Conservation (phyloP, 2,113 vertebrate species). For the Gasterosteus nipponicus region DNA sequence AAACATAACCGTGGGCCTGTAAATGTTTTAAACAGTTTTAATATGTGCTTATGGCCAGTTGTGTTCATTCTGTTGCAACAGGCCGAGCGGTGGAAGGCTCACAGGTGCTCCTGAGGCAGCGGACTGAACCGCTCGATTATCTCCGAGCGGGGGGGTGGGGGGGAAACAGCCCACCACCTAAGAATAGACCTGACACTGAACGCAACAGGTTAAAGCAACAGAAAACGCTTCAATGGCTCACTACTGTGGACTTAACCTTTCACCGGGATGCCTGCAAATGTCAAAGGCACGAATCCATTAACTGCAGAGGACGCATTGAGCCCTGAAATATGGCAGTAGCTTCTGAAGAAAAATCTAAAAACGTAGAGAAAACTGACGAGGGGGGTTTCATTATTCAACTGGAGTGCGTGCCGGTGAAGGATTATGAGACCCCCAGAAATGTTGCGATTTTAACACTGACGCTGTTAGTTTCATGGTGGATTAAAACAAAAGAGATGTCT, state of each 20-base stretch:
- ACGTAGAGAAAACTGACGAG: constrained; percentile 5
- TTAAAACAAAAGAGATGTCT: not conserved
- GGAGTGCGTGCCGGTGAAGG: not conserved
- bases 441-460: constrained; percentile 10
- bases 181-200: constrained; percentile 40
- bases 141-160: not conserved
- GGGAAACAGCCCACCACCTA: constrained; percentile 20
- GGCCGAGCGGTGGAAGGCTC: constrained; percentile 6
- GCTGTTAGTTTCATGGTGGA: not conserved
- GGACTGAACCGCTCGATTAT: constrained; percentile 16
- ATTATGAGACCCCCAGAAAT: constrained; percentile 11
- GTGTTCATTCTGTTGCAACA: not conserved
- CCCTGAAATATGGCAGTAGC: constrained; percentile 16
- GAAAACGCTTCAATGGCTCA: constrained; percentile 47
- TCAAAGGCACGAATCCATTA: constrained; percentile 29
- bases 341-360: not conserved
- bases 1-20: constrained; percentile 13
- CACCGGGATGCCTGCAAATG: constrained; percentile 23
- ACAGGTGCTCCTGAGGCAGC: not conserved
- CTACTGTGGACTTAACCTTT: constrained; percentile 41
- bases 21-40: not conserved
- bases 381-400: constrained; percentile 9
- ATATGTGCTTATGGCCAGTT: not conserved
- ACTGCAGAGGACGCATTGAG: not conserved
- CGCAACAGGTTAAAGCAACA: constrained; percentile 50